Percentiles rank a stretch among this genome's conserved stretches.
Conservation (phyloP, 2,797 vertebrate species). For the Sebastolobus alascanus region DNA sequence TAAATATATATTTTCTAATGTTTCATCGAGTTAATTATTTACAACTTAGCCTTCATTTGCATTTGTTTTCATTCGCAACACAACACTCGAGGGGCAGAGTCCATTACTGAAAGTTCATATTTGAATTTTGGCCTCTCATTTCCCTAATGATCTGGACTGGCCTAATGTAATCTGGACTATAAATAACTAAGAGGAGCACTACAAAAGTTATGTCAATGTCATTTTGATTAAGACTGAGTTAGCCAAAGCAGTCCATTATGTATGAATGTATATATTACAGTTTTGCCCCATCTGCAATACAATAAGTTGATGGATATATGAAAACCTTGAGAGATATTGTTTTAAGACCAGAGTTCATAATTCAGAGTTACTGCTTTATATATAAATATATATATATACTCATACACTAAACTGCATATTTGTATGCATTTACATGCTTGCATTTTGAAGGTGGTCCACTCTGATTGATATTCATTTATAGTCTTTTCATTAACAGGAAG, state of each 20-base stretch:
- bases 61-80: background rate
- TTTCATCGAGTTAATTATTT: background rate
- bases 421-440: background rate
- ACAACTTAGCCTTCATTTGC: background rate
- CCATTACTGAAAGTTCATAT: background rate
- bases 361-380: background rate
- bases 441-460: background rate
- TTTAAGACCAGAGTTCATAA: background rate
- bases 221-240: background rate
- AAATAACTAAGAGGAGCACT: background rate
- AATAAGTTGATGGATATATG: slow-evolving; percentile 2
- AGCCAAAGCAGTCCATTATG: background rate
- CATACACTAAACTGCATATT: background rate
- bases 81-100: background rate
- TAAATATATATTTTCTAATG: background rate
- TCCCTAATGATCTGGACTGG: background rate
- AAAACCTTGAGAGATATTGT: background rate
- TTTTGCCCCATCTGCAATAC: background rate
- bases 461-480: background rate
- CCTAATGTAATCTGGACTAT: background rate
- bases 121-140: slow-evolving; percentile 15
- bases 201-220: background rate
- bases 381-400: background rate
- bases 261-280: background rate
- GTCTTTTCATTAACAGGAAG: slow-evolving; percentile 42